Conservation (phyloP, 2,113 vertebrate genomes). For the Chauna torquata region DNA sequence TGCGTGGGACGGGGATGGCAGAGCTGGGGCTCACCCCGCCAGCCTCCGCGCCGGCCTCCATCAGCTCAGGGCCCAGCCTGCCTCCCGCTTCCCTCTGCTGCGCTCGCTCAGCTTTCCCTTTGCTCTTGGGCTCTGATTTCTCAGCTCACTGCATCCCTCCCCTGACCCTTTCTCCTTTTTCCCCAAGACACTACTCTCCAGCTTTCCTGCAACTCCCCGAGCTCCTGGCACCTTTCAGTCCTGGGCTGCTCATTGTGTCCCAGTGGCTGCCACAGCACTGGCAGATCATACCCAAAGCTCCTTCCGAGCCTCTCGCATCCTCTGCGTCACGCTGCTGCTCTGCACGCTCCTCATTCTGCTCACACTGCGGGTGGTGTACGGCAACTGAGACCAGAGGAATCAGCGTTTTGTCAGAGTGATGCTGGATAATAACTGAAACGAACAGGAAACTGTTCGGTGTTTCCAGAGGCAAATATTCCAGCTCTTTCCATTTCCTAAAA, state of each 20-base stretch:
- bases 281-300: neutral
- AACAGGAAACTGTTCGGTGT: neutral
- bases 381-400: neutral
- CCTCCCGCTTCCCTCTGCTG: neutral
- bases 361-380: rapidly evolving
- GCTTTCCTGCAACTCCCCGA: neutral
- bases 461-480: neutral
- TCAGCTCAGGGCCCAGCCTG: neutral
- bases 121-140: neutral
- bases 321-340: neutral
- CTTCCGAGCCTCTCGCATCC: neutral
- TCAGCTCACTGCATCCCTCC: neutral
- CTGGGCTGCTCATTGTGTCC: neutral
- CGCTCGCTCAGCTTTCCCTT: neutral
- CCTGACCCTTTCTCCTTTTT: neutral
- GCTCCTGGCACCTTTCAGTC: neutral
- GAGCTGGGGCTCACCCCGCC: neutral
- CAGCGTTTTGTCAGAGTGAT: neutral
- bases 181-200: neutral
- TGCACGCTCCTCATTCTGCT: neutral
- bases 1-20: neutral
- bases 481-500: neutral
- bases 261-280: neutral
- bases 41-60: neutral
- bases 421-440: neutral